Conservation (phyloP, 2,113 vertebrate species). For the Takifugu bimaculatus region DNA sequence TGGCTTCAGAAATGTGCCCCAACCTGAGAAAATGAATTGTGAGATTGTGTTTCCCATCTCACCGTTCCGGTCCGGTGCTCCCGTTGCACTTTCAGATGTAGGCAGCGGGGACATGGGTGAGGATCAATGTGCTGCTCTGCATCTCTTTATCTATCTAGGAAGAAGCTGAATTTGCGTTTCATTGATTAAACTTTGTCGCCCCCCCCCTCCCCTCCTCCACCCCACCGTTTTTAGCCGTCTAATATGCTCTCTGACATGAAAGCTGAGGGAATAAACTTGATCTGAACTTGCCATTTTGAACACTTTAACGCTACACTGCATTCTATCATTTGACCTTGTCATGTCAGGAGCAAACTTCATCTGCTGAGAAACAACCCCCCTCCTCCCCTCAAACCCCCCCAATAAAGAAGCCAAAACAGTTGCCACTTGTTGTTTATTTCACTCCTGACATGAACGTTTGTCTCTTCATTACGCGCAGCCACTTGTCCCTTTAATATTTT, state of each 20-base stretch:
- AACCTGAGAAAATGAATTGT: conserved; percentile 56
- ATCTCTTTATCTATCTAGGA: background rate
- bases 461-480: conserved; percentile 64
- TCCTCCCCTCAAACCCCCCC: background rate
- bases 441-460: conserved; percentile 18
- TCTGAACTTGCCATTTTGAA: conserved; percentile 30
- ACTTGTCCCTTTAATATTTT: conserved; percentile 84
- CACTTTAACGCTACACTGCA: conserved; percentile 6
- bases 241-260: background rate
- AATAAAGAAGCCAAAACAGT: conserved; percentile 17
- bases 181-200: background rate
- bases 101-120: conserved; percentile 13
- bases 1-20: conserved; percentile 55
- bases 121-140: background rate
- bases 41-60: conserved; percentile 47
- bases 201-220: background rate
- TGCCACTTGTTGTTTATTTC: conserved; percentile 16
- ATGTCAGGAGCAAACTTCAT: conserved; percentile 8
- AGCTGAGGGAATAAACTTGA: conserved; percentile 24
- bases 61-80: conserved; percentile 26
- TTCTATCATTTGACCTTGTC: conserved; percentile 53
- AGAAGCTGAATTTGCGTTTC: background rate
- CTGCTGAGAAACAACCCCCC: background rate
- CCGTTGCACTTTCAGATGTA: conserved; percentile 17
- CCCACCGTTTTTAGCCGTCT: background rate